Percentiles rank a stretch among this genome's conserved stretches.
These are phyloP conservation scores for Scleropages formosus DNA, from an alignment of 2,797 vertebrate genomes.

Conservation along the genomic window DNA sequence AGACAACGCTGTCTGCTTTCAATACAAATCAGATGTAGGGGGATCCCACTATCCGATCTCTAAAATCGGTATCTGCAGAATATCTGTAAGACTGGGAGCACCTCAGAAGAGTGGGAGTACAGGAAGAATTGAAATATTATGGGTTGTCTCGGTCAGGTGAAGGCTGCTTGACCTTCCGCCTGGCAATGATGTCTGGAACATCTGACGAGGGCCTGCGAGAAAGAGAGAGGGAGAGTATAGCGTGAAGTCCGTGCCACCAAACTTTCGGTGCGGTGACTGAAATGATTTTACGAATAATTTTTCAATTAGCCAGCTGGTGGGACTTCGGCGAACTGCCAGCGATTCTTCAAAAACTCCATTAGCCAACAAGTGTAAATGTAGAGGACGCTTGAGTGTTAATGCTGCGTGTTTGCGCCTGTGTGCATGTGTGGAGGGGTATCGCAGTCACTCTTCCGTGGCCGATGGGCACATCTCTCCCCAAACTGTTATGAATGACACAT, in stretches of 20 bases:
- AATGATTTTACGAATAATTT: not conserved
- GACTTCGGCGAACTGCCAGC: not conserved
- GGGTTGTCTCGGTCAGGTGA: slow-evolving; percentile 58
- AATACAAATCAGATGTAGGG: slow-evolving; percentile 20
- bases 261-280: not conserved
- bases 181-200: slow-evolving; percentile 67
- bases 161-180: slow-evolving; percentile 58
- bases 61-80: not conserved
- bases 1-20: not conserved
- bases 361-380: too few relatives aligned
- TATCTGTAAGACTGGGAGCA: not conserved
- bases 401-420: slow-evolving; percentile 15
- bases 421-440: slow-evolving; percentile 1
- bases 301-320: not conserved
- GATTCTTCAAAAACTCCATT: not conserved
- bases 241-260: not conserved
- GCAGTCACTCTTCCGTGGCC: not conserved
- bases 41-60: not conserved
- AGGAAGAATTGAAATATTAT: slow-evolving; percentile 37
- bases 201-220: slow-evolving; percentile 69
- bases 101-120: not conserved
- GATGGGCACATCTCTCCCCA: slow-evolving; percentile 31
- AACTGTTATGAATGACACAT: slow-evolving; percentile 44
- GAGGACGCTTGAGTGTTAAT: not conserved
- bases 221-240: slow-evolving; percentile 23